Percentiles rank a stretch among this genome's conserved stretches.
phyloP scores from a whole-genome alignment of 2,888 invertebrate species.

The Hybos culiciformis region DNA sequence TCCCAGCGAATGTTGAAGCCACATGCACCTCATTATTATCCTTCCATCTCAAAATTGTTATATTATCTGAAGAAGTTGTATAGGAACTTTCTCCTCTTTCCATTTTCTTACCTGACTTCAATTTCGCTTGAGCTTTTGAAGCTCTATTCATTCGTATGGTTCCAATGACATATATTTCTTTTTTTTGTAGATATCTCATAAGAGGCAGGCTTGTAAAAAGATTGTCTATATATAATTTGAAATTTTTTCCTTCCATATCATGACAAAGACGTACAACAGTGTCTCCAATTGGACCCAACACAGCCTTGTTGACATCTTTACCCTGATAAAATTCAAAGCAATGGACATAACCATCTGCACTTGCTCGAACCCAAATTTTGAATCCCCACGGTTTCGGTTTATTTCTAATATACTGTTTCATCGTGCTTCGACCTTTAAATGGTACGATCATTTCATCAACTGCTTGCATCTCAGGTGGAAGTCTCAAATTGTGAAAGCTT shows the following conservation, averaged over 20 bases:
- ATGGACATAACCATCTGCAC: neutral
- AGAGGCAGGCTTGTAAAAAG: neutral
- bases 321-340: neutral
- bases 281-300: neutral
- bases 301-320: neutral
- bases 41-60: neutral
- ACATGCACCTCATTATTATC: neutral
- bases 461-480: conserved; percentile 6
- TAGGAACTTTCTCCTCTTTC: neutral
- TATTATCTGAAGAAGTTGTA: neutral
- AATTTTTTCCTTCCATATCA: neutral
- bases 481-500: neutral
- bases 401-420: neutral
- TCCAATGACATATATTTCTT: neutral
- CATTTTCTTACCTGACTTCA: neutral
- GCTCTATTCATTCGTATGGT: neutral
- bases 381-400: neutral
- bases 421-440: neutral
- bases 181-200: neutral
- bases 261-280: neutral
- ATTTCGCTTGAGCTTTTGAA: neutral
- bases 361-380: conserved; percentile 1
- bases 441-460: conserved; percentile 16
- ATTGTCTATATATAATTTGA: neutral
- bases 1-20: too few species aligned